Percentiles rank a stretch among this genome's conserved stretches.
Evolutionary conservation across 2,113 vertebrate genomes (phyloP).

Genomic region (Oriolus oriolus): DNA sequence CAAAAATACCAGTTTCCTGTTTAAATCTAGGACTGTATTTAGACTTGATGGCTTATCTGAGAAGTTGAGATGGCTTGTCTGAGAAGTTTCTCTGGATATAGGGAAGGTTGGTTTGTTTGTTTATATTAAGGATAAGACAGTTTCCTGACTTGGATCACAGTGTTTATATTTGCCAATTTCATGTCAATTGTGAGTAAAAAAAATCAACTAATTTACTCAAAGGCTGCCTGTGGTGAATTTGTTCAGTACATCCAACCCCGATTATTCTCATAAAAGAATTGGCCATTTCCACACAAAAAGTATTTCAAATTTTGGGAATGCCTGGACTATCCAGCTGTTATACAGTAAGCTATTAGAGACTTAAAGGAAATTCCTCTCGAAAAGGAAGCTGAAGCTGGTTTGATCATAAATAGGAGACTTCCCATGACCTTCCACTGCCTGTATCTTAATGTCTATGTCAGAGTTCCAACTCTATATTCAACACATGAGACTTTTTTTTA

Average conservation of each 20-base stretch:
- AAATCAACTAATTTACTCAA: neutral
- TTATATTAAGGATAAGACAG: neutral
- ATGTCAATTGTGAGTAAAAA: neutral
- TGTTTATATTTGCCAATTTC: neutral
- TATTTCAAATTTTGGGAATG: neutral
- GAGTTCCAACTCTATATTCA: neutral
- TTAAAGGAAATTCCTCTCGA: neutral
- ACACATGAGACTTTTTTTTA: neutral
- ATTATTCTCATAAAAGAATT: neutral
- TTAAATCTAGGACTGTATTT: neutral
- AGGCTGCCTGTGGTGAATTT: neutral
- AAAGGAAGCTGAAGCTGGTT: neutral
- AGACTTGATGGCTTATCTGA: neutral
- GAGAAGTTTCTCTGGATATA: neutral
- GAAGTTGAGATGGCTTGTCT: too few relatives aligned
- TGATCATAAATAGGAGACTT: neutral
- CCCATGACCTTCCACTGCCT: neutral
- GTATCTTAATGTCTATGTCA: neutral
- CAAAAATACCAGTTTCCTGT: slow-evolving; percentile 41
- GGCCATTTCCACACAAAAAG: neutral
- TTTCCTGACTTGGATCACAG: neutral
- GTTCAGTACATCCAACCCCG: neutral
- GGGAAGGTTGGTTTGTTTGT: neutral
- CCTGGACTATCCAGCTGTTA: neutral
- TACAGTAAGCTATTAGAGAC: neutral